These are phyloP conservation scores for Fratercula arctica DNA, from an alignment of 2,797 vertebrate species.

Conservation along the genomic window DNA sequence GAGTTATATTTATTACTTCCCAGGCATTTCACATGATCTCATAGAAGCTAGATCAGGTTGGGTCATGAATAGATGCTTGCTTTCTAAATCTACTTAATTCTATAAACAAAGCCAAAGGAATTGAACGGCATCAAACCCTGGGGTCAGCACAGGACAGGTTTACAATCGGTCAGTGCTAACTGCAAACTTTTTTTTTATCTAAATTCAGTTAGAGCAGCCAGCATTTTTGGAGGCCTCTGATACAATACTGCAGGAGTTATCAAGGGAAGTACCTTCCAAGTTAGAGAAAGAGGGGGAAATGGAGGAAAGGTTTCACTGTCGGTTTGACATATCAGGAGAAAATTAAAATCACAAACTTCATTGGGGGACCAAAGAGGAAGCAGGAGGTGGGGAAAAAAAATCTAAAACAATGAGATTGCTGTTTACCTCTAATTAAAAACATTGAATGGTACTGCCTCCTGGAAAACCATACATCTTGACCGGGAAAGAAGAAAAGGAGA, in stretches of 20 bases:
- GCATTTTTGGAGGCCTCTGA: not conserved
- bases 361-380: not conserved
- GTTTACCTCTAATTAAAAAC: not conserved
- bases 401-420: not conserved
- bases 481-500: not conserved
- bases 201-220: not conserved
- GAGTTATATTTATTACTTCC: conserved; percentile 57
- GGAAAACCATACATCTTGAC: not conserved
- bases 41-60: conserved; percentile 56
- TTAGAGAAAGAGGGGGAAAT: not conserved
- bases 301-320: not conserved
- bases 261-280: not conserved
- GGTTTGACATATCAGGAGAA: not conserved
- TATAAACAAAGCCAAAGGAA: conserved; percentile 58
- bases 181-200: conserved; percentile 28
- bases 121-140: conserved; percentile 44
- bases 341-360: not conserved
- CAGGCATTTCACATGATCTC: conserved; percentile 61
- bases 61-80: conserved; percentile 59
- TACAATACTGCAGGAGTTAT: not conserved
- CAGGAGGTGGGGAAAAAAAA: not conserved
- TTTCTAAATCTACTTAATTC: conserved; percentile 68
- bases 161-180: conserved; percentile 27
- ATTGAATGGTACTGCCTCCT: not conserved
- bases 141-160: conserved; percentile 52